A percentile compares a stretch with the other conserved stretches of the same genome.
Evolutionary conservation across 2,888 invertebrate genomes (phyloP).

Genomic region (Girardia tigrina): DNA sequence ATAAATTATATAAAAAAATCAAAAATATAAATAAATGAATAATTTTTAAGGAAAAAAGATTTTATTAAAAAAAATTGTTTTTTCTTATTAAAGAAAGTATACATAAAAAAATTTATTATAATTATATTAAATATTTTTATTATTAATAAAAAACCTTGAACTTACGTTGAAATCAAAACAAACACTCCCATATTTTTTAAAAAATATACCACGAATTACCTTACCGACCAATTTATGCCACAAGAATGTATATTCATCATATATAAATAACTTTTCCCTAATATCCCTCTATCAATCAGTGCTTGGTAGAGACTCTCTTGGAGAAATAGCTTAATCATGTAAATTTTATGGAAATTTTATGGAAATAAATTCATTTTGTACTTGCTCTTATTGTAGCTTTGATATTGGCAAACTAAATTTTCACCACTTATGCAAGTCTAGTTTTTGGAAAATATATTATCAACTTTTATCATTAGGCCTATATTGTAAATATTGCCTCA

Average conservation of each 20-base stretch:
- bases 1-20: too few relatives aligned
- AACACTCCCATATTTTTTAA: not conserved
- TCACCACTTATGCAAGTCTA: not conserved
- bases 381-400: slow-evolving; percentile 12
- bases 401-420: slow-evolving; percentile 8
- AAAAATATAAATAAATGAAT: too few relatives aligned
- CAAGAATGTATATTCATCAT: not conserved
- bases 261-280: slow-evolving; percentile 20
- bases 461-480: not conserved
- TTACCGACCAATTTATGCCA: slow-evolving; percentile 7
- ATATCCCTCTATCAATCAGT: slow-evolving; percentile 23
- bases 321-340: slow-evolving; percentile 23
- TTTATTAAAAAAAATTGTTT: too few relatives aligned
- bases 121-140: too few relatives aligned
- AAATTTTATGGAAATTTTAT: slow-evolving; percentile 23
- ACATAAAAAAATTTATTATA: too few relatives aligned
- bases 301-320: slow-evolving; percentile 6
- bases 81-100: too few relatives aligned
- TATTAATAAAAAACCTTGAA: not conserved
- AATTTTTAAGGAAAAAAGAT: too few relatives aligned
- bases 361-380: slow-evolving; percentile 23
- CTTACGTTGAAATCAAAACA: not conserved
- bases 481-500: too few relatives aligned
- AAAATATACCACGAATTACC: slow-evolving; percentile 11
- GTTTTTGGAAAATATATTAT: not conserved